Percentiles rank a stretch among this genome's conserved stretches.
phyloP scores from a whole-genome alignment of 2,797 vertebrate genomes.

The Dipus sagitta region DNA sequence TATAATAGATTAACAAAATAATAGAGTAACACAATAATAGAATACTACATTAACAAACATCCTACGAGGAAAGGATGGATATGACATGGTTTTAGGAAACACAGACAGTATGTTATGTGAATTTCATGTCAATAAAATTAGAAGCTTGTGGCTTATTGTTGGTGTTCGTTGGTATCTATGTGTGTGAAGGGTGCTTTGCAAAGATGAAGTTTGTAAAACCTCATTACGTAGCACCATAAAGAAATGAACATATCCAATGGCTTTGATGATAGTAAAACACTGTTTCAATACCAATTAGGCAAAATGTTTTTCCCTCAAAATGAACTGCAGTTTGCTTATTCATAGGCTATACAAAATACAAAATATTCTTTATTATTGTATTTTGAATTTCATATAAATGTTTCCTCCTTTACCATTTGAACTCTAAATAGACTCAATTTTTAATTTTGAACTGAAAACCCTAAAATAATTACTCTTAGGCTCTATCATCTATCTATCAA shows the following conservation, averaged over 20 bases:
- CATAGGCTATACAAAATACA: not conserved
- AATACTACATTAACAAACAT: not conserved
- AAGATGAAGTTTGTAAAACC: not conserved
- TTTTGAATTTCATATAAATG: not conserved
- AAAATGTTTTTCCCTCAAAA: not conserved
- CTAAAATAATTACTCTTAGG: not conserved
- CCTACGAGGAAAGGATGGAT: not conserved
- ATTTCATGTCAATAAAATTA: not conserved
- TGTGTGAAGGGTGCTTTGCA: not conserved
- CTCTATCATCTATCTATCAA: too few relatives aligned
- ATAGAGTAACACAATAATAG: not conserved
- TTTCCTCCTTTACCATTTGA: not conserved
- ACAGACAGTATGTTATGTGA: not conserved
- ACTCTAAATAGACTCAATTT: not conserved
- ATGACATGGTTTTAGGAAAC: not conserved
- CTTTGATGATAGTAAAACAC: not conserved
- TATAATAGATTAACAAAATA: not conserved
- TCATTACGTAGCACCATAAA: not conserved
- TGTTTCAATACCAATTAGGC: slow-evolving; percentile 11
- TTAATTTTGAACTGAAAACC: not conserved
- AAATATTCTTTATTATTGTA: not conserved
- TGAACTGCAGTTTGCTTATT: not conserved
- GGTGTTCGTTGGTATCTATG: not conserved
- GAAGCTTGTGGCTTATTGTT: not conserved
- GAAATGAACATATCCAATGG: not conserved